Evolutionary conservation across 1,140 invertebrate species (phyloP).

Genomic region (Drosophila watanabei): DNA sequence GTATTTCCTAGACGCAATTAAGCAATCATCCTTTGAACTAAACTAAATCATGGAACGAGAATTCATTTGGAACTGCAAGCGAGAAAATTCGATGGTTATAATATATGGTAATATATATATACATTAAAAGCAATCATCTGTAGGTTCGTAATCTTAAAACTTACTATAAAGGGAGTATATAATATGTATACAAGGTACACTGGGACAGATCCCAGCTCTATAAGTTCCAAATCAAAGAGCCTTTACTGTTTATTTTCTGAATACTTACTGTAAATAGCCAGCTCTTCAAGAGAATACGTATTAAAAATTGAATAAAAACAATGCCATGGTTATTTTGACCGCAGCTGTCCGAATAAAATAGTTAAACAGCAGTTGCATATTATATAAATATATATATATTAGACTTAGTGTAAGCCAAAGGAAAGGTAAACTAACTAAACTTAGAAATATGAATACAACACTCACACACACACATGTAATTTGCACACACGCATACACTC

Average conservation of each 20-base stretch:
- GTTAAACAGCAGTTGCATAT: background rate
- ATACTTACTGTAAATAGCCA: constrained; percentile 20
- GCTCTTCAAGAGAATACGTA: constrained; percentile 11
- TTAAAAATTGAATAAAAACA: background rate
- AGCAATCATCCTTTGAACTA: constrained; percentile 10
- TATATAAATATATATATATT: constrained; percentile 35
- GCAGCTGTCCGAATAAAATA: constrained; percentile 15
- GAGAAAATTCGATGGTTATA: background rate
- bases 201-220: background rate
- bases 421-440: constrained; percentile 28
- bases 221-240: background rate
- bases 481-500: constrained; percentile 23
- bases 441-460: constrained; percentile 3
- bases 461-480: constrained; percentile 26
- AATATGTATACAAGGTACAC: background rate
- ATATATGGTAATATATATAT: background rate
- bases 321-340: constrained; percentile 10
- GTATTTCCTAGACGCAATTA: constrained; percentile 5
- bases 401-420: constrained; percentile 33
- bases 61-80: constrained; percentile 1
- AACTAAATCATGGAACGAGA: constrained; percentile 1
- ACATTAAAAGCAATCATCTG: constrained; percentile 28
- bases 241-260: constrained; percentile 7
- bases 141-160: constrained; percentile 14
- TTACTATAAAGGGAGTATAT: background rate